Percentiles rank a stretch among this genome's conserved stretches.
phyloP scores from a whole-genome alignment of 2,113 vertebrate genomes.

The Reinhardtius hippoglossoides region DNA sequence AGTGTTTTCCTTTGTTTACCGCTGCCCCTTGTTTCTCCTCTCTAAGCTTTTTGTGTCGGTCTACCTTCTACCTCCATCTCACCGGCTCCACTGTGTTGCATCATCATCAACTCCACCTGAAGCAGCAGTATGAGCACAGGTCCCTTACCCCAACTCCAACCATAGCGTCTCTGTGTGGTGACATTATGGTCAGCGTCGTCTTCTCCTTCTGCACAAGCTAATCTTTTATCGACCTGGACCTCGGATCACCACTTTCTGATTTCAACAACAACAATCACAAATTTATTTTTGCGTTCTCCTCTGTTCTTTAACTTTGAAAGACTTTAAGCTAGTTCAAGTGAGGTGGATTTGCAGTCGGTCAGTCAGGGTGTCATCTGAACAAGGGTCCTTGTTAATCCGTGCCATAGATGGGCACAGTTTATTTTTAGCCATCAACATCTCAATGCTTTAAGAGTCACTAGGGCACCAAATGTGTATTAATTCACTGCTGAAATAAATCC shows the following conservation, averaged over 20 bases:
- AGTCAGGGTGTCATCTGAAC: neutral
- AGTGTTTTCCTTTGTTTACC: neutral
- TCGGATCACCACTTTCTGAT: neutral
- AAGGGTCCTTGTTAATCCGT: neutral
- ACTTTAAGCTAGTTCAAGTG: neutral
- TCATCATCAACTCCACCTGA: no score
- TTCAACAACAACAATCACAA: neutral
- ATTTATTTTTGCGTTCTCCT: neutral
- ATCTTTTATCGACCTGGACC: neutral
- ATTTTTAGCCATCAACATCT: neutral
- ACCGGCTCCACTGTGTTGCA: neutral
- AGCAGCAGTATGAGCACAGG: neutral
- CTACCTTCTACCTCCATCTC: neutral
- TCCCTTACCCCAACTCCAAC: neutral
- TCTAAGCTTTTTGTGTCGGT: neutral
- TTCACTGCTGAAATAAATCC: neutral
- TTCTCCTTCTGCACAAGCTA: neutral
- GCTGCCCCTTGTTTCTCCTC: neutral
- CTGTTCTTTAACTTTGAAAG: neutral
- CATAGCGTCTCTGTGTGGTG: no score
- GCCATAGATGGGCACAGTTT: neutral
- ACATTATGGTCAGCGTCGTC: neutral
- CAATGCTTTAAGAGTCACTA: neutral
- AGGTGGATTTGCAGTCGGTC: neutral
- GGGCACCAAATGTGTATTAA: neutral